Conservation (phyloP, 2,888 invertebrate species). For the Syritta pipiens region DNA sequence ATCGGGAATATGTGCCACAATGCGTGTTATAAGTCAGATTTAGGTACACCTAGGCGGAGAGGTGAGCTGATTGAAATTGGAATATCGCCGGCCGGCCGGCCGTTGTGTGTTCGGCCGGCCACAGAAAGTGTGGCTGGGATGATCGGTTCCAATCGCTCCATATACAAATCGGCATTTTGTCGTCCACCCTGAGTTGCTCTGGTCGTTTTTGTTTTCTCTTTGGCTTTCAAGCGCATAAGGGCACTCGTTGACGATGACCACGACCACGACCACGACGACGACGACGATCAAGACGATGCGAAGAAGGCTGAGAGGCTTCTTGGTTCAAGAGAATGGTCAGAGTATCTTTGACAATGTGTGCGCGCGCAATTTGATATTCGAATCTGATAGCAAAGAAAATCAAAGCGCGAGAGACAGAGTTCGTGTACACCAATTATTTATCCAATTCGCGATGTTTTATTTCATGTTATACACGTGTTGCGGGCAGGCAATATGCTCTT, state of each 20-base stretch:
- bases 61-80: slow-evolving; percentile 70
- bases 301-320: slow-evolving; percentile 26
- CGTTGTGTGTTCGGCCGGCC: slow-evolving; percentile 18
- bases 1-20: slow-evolving; percentile 65
- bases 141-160: slow-evolving; percentile 67
- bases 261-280: slow-evolving; percentile 14
- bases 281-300: background rate
- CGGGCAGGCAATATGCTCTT: slow-evolving; percentile 41
- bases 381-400: slow-evolving; percentile 71
- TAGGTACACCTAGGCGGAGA: slow-evolving; percentile 67
- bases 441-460: slow-evolving; percentile 71
- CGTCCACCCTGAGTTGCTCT: slow-evolving; percentile 31
- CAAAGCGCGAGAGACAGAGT: slow-evolving; percentile 70
- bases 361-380: slow-evolving; percentile 72
- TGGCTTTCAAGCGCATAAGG: slow-evolving; percentile 65
- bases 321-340: slow-evolving; percentile 30
- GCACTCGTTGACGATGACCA: slow-evolving; percentile 23
- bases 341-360: slow-evolving; percentile 68
- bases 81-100: slow-evolving; percentile 54
- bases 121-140: slow-evolving; percentile 63
- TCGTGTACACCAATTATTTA: slow-evolving; percentile 73
- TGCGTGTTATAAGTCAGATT: slow-evolving; percentile 70
- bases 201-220: slow-evolving; percentile 17
- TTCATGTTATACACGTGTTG: slow-evolving; percentile 69
- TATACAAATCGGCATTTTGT: slow-evolving; percentile 69